A percentile compares a stretch with the other conserved stretches of the same genome.
Evolutionary conservation across 2,113 vertebrate genomes (phyloP).

Genomic region (Jacana jacana): DNA sequence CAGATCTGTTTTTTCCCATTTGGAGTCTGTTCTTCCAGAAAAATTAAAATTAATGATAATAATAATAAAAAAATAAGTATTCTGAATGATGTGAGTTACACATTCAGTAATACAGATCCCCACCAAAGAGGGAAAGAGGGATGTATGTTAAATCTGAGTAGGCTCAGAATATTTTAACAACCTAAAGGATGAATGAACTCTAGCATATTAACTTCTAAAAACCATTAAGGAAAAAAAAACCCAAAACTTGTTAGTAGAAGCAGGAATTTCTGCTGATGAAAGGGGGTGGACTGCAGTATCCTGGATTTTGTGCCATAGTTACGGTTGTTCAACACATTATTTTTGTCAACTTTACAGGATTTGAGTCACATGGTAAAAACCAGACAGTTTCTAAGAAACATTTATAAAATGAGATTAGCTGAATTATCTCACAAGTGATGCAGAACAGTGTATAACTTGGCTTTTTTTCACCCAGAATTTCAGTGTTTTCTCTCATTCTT

Average conservation of each 20-base stretch:
- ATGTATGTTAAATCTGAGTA: background rate
- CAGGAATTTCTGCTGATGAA: background rate
- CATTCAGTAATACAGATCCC: background rate
- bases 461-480: background rate
- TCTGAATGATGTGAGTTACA: accelerated
- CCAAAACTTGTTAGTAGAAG: background rate
- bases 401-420: background rate
- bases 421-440: background rate
- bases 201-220: background rate
- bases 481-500: background rate
- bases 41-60: too few relatives aligned
- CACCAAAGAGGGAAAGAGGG: background rate
- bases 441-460: background rate
- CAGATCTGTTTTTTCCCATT: background rate
- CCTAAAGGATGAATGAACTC: background rate
- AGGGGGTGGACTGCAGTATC: background rate
- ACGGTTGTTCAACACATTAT: accelerated
- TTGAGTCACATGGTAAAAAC: background rate
- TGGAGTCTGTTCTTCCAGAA: background rate
- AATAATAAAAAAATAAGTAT: background rate
- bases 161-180: background rate
- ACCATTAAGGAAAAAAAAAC: background rate
- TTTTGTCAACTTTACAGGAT: background rate
- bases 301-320: background rate
- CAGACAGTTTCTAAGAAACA: background rate